Base-by-base conservation (phyloP, 2,797 vertebrate species). In the Pangasius macronema region DNA sequence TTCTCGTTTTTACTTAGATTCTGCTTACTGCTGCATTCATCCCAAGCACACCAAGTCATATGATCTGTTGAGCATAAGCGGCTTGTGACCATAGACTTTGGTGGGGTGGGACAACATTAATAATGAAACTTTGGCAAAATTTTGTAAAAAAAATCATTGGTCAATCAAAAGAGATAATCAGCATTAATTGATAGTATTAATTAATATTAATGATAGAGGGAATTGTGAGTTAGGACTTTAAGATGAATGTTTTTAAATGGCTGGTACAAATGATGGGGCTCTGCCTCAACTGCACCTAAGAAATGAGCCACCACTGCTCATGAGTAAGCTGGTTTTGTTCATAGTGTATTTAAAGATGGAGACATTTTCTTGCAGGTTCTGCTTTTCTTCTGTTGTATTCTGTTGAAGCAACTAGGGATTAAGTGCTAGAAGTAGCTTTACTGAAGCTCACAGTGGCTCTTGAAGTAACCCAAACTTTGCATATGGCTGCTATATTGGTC, bases 1-100 rank as follows among this genome's bases (percentile, higher is more conserved):
- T 88, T 88, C 87, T 88, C 24, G 0, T 82, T 88, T 88, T 80
- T 63, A 36, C 51, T 24, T 53, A 9, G 68, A 46, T 73, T 88
- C 67, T 88, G 83, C 87, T 88, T 85, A 81, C 39, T 49, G 5
- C n/a, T 70, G 36, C n/a, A 16, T 33, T 80, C 27, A 68, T 30
- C 5, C 22, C 16, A 11, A 61, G 65, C 33, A 70, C 33, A 68
- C 51, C n/a, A 84, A 55, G 30, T 77, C 86, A 42, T 77, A 33
- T 79, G 82, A 87, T 83, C 59, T 20, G 57, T 22, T 76, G n/a
- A 36, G 73, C 65, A 59, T 5, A 8, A 51, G 75, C 30, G 24
- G 49, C 18, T 83, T 55, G 33, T 84, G 68, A 84, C 36, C 3
- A 7, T 70, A 33, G 51, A 46, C 33, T 70, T 53, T 16, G 82